Conservation (phyloP, 2,113 vertebrate genomes). For the Neotoma lepida region DNA sequence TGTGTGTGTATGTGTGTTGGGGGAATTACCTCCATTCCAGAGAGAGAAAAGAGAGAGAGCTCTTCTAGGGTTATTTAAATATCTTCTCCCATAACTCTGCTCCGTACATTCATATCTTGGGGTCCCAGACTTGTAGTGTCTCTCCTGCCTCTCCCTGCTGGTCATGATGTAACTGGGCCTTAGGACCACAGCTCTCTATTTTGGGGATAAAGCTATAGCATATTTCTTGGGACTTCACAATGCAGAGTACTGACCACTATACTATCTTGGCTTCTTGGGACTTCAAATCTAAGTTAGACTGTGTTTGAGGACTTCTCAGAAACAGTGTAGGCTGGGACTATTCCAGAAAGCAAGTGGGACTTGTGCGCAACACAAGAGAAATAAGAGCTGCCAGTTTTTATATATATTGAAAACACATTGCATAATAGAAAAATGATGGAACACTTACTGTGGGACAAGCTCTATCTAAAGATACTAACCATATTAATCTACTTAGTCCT, state of each 20-base stretch:
- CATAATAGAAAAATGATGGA: constrained; percentile 16
- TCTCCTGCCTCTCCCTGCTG: background rate
- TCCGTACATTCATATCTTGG: background rate
- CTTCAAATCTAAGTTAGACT: constrained; percentile 12
- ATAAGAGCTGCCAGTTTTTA: background rate
- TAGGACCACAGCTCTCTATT: background rate
- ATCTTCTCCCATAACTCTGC: background rate
- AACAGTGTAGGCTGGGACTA: background rate
- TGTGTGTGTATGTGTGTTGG: background rate
- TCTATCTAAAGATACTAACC: constrained; percentile 15
- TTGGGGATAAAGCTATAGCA: background rate
- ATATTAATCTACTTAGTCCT: background rate
- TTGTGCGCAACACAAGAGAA: background rate
- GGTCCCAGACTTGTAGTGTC: background rate
- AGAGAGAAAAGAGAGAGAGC: background rate
- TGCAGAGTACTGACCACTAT: background rate
- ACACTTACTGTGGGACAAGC: background rate
- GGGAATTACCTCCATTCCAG: background rate
- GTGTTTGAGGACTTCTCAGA: constrained; percentile 16
- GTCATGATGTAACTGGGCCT: background rate
- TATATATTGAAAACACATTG: background rate
- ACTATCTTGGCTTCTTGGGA: background rate
- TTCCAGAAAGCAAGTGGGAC: background rate
- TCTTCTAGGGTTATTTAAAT: background rate
- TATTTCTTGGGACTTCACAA: background rate